A percentile compares a stretch with the other conserved stretches of the same genome.
Evolutionary conservation across 2,797 vertebrate genomes (phyloP).

Genomic region (Streptopelia turtur): DNA sequence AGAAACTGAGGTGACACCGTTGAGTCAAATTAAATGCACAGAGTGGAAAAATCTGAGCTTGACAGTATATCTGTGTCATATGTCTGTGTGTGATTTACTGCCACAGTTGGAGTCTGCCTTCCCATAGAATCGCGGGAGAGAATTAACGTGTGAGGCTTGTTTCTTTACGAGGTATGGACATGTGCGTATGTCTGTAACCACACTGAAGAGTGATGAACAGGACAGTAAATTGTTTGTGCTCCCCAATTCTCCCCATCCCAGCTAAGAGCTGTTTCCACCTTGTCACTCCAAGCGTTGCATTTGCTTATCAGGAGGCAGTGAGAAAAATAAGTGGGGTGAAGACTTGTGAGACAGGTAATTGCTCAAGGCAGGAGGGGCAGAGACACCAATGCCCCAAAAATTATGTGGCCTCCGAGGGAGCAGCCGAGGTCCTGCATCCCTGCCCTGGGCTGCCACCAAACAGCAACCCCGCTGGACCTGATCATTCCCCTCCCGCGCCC

Average conservation of each 20-base stretch:
- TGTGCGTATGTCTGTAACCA: not conserved
- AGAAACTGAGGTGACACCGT: not conserved
- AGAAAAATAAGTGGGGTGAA: rapidly evolving
- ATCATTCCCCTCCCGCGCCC: not conserved
- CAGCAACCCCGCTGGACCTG: rapidly evolving
- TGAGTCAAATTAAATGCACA: conserved; percentile 40
- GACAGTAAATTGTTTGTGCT: not conserved
- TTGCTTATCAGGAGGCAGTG: not conserved
- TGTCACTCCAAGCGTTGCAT: not conserved
- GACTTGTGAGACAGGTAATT: not conserved
- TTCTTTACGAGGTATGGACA: rapidly evolving
- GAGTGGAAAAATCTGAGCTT: not conserved
- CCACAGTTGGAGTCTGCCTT: not conserved
- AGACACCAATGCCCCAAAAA: not conserved
- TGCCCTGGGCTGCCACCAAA: not conserved
- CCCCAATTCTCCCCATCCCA: rapidly evolving
- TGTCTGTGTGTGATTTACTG: not conserved
- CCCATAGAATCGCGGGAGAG: not conserved
- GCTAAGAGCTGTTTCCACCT: not conserved
- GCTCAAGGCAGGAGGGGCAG: not conserved
- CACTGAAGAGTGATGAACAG: not conserved
- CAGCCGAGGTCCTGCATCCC: not conserved
- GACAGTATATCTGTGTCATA: not conserved
- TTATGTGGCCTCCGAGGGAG: not conserved
- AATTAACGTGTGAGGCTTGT: not conserved